Evolutionary conservation across 2,888 invertebrate species (phyloP), one percentile per base, ranked within the genome.

Genomic region (Amphipyra tragopoginis): DNA sequence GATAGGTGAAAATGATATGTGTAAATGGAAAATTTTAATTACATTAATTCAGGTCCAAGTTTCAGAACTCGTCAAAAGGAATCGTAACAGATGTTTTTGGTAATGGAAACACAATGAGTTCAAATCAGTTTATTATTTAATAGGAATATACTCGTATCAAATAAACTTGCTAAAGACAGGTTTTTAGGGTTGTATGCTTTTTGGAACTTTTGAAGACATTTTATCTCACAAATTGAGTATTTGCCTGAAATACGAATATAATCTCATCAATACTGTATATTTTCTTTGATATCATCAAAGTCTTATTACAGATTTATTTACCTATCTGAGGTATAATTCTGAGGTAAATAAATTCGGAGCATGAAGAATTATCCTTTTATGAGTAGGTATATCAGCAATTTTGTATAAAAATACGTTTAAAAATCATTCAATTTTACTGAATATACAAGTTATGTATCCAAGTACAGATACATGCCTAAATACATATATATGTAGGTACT

Each of bases 251-350:
- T 61, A 14, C 38, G 51, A 65, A 56, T 9, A 38, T 71, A 72
- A 56, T 72, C 66, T 47, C 52, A 58, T 65, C 58, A 58, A 58
- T 45, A 49, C 29, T 53, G 43, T 58, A 65, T 65, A 52, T 65
- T 65, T 65, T 58, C 52, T 71, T 71, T 71, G 60, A 61, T 50
- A 70, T 36, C 21, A 58, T 56, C 65, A 49, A 61, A 65, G 44
- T 58, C 48, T 49, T 65, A 57, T 70, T 61, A 65, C 45, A 51
- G 51, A 75, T 54, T 75, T 75, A 65, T 72, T 75, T 70, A 75
- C 71, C 60, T 71, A 58, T 47, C 47, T 15, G 44, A n/a, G n/a
- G n/a, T n/a, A n/a, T n/a, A n/a, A 60, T 65, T 60, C 45, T 40
- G 40, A 38, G 33, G 38, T 45, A 1, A 36, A 49, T 47, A 55